A percentile compares a stretch with the other conserved stretches of the same genome.
Evolutionary conservation across 2,888 invertebrate genomes (phyloP).

Genomic region (Malacosoma neustria): DNA sequence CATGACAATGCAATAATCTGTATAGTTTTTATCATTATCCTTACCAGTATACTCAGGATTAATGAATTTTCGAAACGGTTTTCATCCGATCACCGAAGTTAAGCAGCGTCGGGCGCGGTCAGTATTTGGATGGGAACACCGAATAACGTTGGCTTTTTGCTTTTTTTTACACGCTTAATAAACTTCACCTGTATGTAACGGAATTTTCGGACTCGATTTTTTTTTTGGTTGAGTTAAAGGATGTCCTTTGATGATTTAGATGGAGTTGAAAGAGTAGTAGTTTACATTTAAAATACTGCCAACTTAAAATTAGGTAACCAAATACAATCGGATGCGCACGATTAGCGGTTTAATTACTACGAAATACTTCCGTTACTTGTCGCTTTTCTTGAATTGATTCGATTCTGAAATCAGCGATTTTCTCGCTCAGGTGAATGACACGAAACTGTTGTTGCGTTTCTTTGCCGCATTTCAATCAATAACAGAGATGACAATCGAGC

Average conservation of each 20-base stretch:
- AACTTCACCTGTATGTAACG: no score
- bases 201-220: no score
- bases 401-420: conserved; percentile 40
- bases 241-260: no score
- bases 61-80: no score
- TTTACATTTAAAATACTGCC: background rate
- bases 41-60: no score
- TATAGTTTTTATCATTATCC: no score
- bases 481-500: conserved; percentile 33
- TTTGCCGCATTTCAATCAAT: conserved; percentile 32
- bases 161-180: no score
- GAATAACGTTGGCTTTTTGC: no score
- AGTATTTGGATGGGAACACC: conserved; percentile 70
- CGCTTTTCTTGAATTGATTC: background rate
- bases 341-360: background rate
- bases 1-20: no score
- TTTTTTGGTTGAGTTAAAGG: no score
- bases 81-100: conserved; percentile 70
- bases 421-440: conserved; percentile 44
- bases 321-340: background rate
- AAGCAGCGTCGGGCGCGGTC: conserved; percentile 66
- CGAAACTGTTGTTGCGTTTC: conserved; percentile 19
- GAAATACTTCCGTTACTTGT: background rate
- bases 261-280: no score
- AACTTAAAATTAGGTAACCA: background rate